Percentiles rank a stretch among this genome's conserved stretches.
Conservation (phyloP, 2,888 invertebrate species). For the Xestia xanthographa region DNA sequence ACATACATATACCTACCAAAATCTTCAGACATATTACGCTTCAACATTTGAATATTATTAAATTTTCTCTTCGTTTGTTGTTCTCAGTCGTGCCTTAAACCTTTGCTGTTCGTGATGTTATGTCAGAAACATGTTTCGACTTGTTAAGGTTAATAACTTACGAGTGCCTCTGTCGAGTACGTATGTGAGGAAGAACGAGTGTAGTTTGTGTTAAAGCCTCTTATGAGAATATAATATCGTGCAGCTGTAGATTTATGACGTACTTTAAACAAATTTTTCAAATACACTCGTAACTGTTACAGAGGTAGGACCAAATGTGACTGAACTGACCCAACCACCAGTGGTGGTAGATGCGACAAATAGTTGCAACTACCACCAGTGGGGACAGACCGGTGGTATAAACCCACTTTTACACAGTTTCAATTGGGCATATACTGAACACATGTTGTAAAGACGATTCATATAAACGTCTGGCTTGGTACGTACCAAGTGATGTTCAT, state of each 20-base stretch:
- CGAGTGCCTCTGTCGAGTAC: conserved; percentile 6
- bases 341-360: no score
- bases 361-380: no score
- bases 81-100: not conserved
- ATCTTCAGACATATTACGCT: conserved; percentile 5
- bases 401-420: no score
- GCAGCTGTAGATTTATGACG: not conserved
- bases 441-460: not conserved
- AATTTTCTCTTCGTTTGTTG: conserved; percentile 25
- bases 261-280: not conserved
- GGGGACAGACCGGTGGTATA: no score
- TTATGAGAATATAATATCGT: not conserved
- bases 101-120: conserved; percentile 24
- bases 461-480: not conserved
- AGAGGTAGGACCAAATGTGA: no score
- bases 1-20: not conserved
- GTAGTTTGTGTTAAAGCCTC: conserved; percentile 2
- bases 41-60: conserved; percentile 37
- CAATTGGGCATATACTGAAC: not conserved
- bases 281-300: not conserved
- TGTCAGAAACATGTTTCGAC: conserved; percentile 37
- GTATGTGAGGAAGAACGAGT: not conserved
- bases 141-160: conserved; percentile 23
- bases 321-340: no score
- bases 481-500: not conserved